Percentiles rank a stretch among this genome's conserved stretches.
These are phyloP conservation scores for Piaya cayana DNA, from an alignment of 2,113 vertebrate genomes.

Conservation along the genomic window DNA sequence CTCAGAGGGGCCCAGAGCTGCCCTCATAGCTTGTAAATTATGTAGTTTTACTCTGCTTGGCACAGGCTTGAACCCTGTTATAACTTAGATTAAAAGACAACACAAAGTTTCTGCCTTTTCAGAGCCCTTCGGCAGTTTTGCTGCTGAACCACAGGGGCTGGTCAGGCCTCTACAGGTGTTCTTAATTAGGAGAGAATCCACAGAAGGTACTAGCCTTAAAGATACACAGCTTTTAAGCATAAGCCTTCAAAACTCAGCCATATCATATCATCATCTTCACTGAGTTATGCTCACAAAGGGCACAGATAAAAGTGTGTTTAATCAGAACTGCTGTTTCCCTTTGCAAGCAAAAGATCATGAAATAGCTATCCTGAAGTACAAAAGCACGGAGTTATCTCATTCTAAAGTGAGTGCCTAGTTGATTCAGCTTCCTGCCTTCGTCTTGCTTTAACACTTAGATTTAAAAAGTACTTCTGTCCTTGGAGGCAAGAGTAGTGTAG, in stretches of 20 bases:
- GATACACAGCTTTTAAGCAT: conserved; percentile 52
- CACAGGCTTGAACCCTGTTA: conserved; percentile 55
- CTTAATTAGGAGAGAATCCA: conserved; percentile 53
- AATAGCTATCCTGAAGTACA: conserved; percentile 46
- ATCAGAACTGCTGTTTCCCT: conserved; percentile 58
- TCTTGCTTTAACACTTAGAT: neutral
- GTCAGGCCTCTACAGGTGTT: conserved; percentile 59
- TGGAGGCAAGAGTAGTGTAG: neutral
- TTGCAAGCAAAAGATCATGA: conserved; percentile 44
- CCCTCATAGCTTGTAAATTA: conserved; percentile 53
- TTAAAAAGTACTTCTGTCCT: neutral
- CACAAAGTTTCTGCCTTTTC: conserved; percentile 42
- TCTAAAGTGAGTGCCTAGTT: conserved; percentile 5
- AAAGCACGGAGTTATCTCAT: conserved; percentile 7
- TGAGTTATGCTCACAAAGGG: conserved; percentile 51
- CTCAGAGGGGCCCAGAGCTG: conserved; percentile 30
- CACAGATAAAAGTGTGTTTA: conserved; percentile 67
- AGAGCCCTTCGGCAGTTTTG: conserved; percentile 58
- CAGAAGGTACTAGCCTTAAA: conserved; percentile 49
- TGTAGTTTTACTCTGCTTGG: conserved; percentile 34
- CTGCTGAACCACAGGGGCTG: conserved; percentile 55
- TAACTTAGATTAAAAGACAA: conserved; percentile 62
- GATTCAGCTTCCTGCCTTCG: conserved; percentile 35
- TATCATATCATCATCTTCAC: conserved; percentile 56
- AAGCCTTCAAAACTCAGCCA: conserved; percentile 52